Evolutionary conservation across 2,797 vertebrate genomes (phyloP).

Genomic region (Strix occidentalis): DNA sequence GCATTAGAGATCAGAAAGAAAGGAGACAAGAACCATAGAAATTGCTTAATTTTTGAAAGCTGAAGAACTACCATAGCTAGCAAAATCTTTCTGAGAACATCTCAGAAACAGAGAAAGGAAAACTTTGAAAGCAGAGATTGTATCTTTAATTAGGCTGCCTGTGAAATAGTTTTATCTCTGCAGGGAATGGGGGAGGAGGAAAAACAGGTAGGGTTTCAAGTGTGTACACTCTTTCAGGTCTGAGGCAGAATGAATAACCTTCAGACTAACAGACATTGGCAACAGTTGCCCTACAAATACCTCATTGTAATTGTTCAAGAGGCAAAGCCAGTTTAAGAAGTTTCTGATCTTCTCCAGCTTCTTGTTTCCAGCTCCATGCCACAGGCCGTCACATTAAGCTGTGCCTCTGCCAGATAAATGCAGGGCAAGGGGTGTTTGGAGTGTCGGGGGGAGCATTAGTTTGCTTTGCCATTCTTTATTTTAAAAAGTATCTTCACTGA

Average conservation of each 20-base stretch:
- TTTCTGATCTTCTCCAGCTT: neutral
- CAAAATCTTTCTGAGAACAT: neutral
- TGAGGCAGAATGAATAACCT: neutral
- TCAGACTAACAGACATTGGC: neutral
- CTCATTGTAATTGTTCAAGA: neutral
- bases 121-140: neutral
- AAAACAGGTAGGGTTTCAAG: conserved; percentile 19
- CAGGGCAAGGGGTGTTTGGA: rapidly evolving
- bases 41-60: neutral
- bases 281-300: neutral
- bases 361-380: neutral
- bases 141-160: neutral
- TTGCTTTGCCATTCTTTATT: neutral
- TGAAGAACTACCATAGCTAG: neutral
- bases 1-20: neutral
- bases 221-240: neutral
- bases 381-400: neutral
- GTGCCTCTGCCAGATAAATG: neutral
- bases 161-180: neutral
- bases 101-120: neutral
- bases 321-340: neutral
- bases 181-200: neutral
- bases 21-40: neutral
- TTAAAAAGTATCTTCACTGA: neutral
- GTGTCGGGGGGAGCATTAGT: rapidly evolving